These are phyloP conservation scores for Drosophila falleni DNA, from an alignment of 2,888 invertebrate genomes.

Conservation along the genomic window DNA sequence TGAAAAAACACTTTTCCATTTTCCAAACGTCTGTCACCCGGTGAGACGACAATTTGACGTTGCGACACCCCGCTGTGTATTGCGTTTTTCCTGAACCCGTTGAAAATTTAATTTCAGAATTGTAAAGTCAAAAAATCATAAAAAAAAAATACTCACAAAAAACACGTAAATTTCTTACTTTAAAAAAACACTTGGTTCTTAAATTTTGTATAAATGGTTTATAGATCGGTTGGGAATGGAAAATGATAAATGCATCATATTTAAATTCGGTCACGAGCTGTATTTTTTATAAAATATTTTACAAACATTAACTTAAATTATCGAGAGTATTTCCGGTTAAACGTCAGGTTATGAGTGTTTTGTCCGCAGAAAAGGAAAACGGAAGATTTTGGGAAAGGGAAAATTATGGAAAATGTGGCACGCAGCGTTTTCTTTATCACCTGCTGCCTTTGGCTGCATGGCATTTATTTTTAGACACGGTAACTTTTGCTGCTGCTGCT, in stretches of 20 bases:
- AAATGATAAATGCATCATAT: too few relatives aligned
- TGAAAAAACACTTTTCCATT: conserved; percentile 11
- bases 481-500: conserved; percentile 35
- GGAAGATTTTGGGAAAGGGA: not conserved
- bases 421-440: conserved; percentile 9
- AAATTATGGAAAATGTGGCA: conserved; percentile 4
- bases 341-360: not conserved
- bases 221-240: too few relatives aligned
- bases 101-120: too few relatives aligned
- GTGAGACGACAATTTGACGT: conserved; percentile 23
- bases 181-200: too few relatives aligned
- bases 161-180: too few relatives aligned
- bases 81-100: conserved; percentile 5
- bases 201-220: too few relatives aligned
- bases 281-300: too few relatives aligned
- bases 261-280: too few relatives aligned
- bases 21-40: not conserved
- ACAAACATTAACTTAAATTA: not conserved
- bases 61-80: conserved; percentile 11
- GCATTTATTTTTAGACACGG: conserved; percentile 50
- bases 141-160: too few relatives aligned
- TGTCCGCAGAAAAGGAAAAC: not conserved
- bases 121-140: not conserved
- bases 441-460: conserved; percentile 28
- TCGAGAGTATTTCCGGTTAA: not conserved